Percentiles rank a stretch among this genome's conserved stretches.
These are phyloP conservation scores for Hippocampus zosterae DNA, from an alignment of 2,113 vertebrate species.

Conservation along the genomic window DNA sequence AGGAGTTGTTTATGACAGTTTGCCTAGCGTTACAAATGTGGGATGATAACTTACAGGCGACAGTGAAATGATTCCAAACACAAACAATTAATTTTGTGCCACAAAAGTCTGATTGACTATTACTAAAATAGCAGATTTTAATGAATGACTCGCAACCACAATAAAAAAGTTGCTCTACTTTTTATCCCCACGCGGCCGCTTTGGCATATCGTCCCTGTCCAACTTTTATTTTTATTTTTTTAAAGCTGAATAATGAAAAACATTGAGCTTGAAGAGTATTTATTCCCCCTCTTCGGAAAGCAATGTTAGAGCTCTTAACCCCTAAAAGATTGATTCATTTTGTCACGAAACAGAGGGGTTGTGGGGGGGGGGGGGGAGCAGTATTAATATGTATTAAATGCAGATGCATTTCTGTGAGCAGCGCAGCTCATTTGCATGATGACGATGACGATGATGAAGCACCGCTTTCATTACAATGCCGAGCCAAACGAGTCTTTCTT, in stretches of 20 bases:
- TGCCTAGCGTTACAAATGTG: background rate
- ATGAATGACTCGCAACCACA: no score
- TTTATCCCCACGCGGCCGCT: no score
- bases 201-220: no score
- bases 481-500: slow-evolving; percentile 6
- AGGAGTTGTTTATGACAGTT: background rate
- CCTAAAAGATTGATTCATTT: background rate
- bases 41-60: background rate
- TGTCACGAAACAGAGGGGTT: background rate
- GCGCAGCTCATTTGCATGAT: slow-evolving; percentile 14
- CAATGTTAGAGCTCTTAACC: background rate
- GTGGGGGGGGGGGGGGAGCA: no score
- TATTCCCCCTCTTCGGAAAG: slow-evolving; percentile 9
- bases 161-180: no score
- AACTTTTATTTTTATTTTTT: no score
- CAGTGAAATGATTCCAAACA: background rate
- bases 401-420: background rate
- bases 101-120: slow-evolving; percentile 24
- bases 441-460: background rate
- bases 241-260: no score
- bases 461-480: slow-evolving; percentile 17
- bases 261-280: background rate
- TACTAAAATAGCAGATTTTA: slow-evolving; percentile 26
- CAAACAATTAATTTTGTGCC: background rate
- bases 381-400: slow-evolving; percentile 14